Base-by-base conservation (phyloP, 1,140 invertebrate species). In the Cepaea nemoralis region DNA sequence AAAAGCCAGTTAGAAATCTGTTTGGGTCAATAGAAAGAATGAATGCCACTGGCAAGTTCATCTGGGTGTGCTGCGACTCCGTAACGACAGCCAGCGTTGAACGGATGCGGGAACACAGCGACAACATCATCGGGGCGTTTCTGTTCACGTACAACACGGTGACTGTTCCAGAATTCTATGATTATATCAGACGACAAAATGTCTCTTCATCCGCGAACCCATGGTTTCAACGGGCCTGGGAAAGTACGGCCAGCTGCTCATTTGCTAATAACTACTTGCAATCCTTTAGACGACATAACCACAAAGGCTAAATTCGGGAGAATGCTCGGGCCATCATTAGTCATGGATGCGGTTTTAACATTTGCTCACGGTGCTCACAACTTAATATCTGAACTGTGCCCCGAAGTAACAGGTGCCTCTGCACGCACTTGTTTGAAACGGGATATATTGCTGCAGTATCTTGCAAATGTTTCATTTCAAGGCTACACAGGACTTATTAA, bases 1-100 rank as follows among this genome's bases (percentile, higher is more conserved):
- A 39, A 37, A 5, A 27, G 6, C 75, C 31, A 12, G 24, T 63
- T 2, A 35, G 33, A 59, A 55, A 35, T n/a, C n/a, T 77, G 0
- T 37, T 63, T 12, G 2, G 8, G 3, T 33, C 48, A 22, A 16
- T 77, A 8, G 55, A 35, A 27, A 77, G n/a, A n/a, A 8, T 39
- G 16, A 77, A 77, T 33, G 50, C 31, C 39, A 77, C 50, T 63
- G 75, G 75, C 1, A 48, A 77, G 3, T 77, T 77, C n/a, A 63
- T 77, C 3, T 77, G 48, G 48, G 33, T 77, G 5, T 59, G 31
- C 27, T 37, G 75, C 16, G 75, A 77, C 27, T 55, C 55, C 16
- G 50, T 77, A 8, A 33, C 39, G 1, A 63, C 42, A 5, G 48
- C 48, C 31, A 59, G 31, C 22, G n/a, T 1, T 24, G 48, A 77